Conservation (phyloP, 2,797 vertebrate genomes). For the Acanthiza pusilla region DNA sequence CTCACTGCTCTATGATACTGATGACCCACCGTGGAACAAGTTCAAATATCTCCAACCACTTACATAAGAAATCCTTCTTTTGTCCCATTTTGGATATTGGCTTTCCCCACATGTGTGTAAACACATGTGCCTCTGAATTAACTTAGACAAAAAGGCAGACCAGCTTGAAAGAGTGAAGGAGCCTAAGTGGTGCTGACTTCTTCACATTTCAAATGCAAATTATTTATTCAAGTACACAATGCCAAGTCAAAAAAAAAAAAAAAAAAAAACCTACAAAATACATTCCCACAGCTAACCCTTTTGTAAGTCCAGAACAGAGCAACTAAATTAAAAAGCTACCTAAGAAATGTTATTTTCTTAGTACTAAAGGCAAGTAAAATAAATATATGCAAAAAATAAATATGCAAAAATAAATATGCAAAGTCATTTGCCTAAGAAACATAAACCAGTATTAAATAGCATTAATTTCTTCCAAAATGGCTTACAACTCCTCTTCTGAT, state of each 20-base stretch:
- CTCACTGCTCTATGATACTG: background rate
- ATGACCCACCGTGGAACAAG: background rate
- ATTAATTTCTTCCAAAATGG: background rate
- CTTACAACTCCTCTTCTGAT: background rate
- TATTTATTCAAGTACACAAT: slow-evolving; percentile 7
- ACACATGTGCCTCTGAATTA: background rate
- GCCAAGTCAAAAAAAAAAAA: background rate
- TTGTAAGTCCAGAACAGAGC: background rate
- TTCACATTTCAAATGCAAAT: slow-evolving; percentile 34
- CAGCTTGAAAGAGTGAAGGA: background rate
- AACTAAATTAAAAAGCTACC: background rate
- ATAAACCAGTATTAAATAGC: background rate
- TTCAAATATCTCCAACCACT: background rate
- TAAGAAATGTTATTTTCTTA: background rate
- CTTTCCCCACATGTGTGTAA: background rate
- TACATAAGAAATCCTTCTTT: background rate
- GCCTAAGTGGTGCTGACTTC: background rate
- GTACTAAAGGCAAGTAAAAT: background rate
- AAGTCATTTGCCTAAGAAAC: background rate
- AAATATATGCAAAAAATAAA: background rate
- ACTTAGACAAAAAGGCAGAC: background rate
- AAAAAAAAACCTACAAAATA: background rate
- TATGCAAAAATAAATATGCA: background rate
- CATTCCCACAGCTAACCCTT: background rate
- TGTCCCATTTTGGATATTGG: background rate